Evolutionary conservation across 1,140 invertebrate genomes (phyloP).

Genomic region (Bathynomus jamesi): DNA sequence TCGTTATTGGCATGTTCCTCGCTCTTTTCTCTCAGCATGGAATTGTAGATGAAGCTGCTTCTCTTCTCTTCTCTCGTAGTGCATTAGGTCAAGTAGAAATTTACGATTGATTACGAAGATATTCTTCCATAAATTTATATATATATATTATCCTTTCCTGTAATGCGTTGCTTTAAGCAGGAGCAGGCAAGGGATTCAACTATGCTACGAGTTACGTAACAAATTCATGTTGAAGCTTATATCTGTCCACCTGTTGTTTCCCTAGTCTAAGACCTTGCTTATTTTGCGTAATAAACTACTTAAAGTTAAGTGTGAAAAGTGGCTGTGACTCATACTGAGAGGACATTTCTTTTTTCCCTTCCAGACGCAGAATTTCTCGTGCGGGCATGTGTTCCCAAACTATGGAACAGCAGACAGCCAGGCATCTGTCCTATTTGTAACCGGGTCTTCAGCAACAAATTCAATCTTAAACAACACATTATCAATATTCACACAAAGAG

Average conservation of each 20-base stretch:
- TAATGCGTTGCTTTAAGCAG: too few species aligned
- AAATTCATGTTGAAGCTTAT: too few species aligned
- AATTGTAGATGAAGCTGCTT: not conserved
- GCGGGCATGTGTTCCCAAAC: constrained; percentile 36
- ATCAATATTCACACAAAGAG: constrained; percentile 40
- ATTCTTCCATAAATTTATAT: too few species aligned
- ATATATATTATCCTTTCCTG: too few species aligned
- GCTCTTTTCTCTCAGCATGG: not conserved
- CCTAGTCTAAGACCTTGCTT: constrained; percentile 18
- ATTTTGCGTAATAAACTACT: too few species aligned
- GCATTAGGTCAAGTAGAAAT: too few species aligned
- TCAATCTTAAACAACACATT: constrained; percentile 40
- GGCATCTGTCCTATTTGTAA: constrained; percentile 65
- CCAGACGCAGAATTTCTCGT: constrained; percentile 36
- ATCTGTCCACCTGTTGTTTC: constrained; percentile 31
- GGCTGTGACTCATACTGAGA: constrained; percentile 35
- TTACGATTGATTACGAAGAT: too few species aligned
- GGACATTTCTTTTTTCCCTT: constrained; percentile 36
- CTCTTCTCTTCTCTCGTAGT: not conserved
- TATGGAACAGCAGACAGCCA: constrained; percentile 54
- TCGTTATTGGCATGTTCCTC: not conserved
- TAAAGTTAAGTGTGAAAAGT: too few species aligned
- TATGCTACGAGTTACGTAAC: too few species aligned
- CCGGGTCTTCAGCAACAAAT: constrained; percentile 39
- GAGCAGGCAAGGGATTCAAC: too few species aligned